These are phyloP conservation scores for Lipotes vexillifer DNA, from an alignment of 2,113 vertebrate species.

Conservation along the genomic window DNA sequence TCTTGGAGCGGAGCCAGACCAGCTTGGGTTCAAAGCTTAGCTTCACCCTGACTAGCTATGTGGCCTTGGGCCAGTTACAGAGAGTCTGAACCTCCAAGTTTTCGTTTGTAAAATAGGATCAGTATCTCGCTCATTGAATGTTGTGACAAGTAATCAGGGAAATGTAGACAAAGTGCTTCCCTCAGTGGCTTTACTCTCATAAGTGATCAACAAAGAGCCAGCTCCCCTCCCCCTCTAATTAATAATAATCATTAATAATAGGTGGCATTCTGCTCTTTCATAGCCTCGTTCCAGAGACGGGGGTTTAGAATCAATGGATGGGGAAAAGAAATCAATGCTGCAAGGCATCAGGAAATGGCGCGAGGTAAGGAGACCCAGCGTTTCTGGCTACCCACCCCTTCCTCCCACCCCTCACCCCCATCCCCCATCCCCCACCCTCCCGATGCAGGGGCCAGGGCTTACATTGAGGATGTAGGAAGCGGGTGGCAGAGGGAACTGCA, in stretches of 20 bases:
- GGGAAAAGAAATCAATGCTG: neutral
- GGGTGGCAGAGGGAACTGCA: constrained; percentile 59
- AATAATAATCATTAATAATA: neutral
- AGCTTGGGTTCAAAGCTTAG: neutral
- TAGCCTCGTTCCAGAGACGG: neutral
- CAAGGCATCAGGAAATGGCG: neutral
- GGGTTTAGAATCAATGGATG: neutral
- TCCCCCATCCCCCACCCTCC: neutral
- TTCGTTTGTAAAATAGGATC: neutral
- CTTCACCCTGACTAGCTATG: neutral
- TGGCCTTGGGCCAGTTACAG: neutral
- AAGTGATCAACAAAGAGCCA: neutral
- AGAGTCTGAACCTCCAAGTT: neutral
- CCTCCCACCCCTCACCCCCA: neutral
- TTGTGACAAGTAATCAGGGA: neutral
- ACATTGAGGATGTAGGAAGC: constrained; percentile 69
- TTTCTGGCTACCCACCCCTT: neutral
- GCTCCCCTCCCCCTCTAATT: neutral
- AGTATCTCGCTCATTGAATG: neutral
- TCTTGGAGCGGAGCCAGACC: neutral
- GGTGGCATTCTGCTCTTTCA: neutral
- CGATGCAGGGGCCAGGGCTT: neutral
- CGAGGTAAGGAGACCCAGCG: neutral
- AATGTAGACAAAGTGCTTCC: neutral
- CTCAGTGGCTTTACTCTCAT: neutral